Percentiles rank a stretch among this genome's conserved stretches.
Evolutionary conservation across 1,140 invertebrate genomes (phyloP).

Genomic region (Formica selysi): DNA sequence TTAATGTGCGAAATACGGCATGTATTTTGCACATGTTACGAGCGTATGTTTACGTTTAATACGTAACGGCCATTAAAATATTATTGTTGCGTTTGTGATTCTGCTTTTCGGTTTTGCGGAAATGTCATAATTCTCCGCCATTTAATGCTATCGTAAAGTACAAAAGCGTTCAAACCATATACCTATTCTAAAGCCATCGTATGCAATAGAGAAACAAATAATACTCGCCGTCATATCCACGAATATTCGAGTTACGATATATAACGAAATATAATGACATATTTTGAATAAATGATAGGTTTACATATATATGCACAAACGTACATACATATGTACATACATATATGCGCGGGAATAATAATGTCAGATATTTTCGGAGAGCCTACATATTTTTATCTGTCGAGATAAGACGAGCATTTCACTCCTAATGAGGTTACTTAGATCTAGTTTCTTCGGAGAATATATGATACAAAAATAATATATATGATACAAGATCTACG

Average conservation of each 20-base stretch:
- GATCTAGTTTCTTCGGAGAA: constrained; percentile 31
- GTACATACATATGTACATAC: constrained; percentile 20
- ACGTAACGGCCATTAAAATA: constrained; percentile 22
- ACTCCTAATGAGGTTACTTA: constrained; percentile 30
- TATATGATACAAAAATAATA: not conserved
- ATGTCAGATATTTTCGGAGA: constrained; percentile 61
- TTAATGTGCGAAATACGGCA: too few species aligned
- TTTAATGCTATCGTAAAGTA: constrained; percentile 55
- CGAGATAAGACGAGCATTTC: constrained; percentile 22
- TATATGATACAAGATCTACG: not conserved
- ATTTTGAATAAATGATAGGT: constrained; percentile 57
- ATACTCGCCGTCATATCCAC: constrained; percentile 46
- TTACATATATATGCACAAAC: constrained; percentile 10
- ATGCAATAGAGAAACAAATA: constrained; percentile 28
- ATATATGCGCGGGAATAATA: constrained; percentile 8
- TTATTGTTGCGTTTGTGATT: constrained; percentile 25
- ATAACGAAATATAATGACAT: constrained; percentile 28
- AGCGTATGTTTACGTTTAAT: constrained; percentile 14
- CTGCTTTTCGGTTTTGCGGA: not conserved
- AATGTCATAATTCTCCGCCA: constrained; percentile 16
- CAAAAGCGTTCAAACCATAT: constrained; percentile 35
- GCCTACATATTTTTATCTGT: constrained; percentile 61
- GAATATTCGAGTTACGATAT: constrained; percentile 36
- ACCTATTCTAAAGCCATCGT: constrained; percentile 45
- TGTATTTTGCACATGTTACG: not conserved